Evolutionary conservation across 2,797 vertebrate species (phyloP).

Genomic region (Oophaga sylvatica): DNA sequence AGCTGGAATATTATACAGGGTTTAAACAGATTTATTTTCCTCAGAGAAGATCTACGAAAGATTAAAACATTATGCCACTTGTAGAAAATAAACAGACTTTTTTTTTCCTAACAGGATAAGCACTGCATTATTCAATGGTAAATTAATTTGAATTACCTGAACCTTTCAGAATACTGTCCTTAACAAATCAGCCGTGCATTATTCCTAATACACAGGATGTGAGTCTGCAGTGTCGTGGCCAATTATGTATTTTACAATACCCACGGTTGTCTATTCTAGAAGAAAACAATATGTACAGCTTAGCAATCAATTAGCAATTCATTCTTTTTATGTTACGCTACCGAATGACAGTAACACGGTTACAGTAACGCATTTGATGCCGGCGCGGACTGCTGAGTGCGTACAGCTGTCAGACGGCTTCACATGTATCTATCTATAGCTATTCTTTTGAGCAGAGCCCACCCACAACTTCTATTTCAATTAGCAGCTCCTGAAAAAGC

Average conservation of each 20-base stretch:
- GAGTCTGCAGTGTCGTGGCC: conserved; percentile 42
- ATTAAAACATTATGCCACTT: conserved; percentile 62
- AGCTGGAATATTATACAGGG: conserved; percentile 58
- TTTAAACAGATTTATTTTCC: conserved; percentile 61
- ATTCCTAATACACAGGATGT: conserved; percentile 54
- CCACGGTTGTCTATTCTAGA: conserved; percentile 37
- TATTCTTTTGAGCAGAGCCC: conserved; percentile 66
- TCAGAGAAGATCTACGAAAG: conserved; percentile 55
- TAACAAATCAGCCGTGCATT: conserved; percentile 57
- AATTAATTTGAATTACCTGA: conserved; percentile 61
- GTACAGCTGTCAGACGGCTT: conserved; percentile 39
- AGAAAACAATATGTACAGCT: conserved; percentile 52
- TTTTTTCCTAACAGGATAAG: conserved; percentile 57
- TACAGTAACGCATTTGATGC: conserved; percentile 44
- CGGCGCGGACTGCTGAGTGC: conserved; percentile 5
- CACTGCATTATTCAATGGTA: conserved; percentile 54
- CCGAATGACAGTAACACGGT: conserved; percentile 15
- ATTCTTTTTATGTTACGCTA: conserved; percentile 19
- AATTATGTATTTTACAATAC: conserved; percentile 56
- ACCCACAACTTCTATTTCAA: conserved; percentile 77
- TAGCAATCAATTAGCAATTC: conserved; percentile 48
- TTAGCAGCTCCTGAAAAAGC: conserved; percentile 76
- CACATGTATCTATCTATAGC: conserved; percentile 39
- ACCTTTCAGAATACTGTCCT: conserved; percentile 53
- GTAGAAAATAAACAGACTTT: conserved; percentile 59